Evolutionary conservation across 2,113 vertebrate genomes (phyloP), one percentile per base, ranked within the genome.

Genomic region (Seriola rivoliana): DNA sequence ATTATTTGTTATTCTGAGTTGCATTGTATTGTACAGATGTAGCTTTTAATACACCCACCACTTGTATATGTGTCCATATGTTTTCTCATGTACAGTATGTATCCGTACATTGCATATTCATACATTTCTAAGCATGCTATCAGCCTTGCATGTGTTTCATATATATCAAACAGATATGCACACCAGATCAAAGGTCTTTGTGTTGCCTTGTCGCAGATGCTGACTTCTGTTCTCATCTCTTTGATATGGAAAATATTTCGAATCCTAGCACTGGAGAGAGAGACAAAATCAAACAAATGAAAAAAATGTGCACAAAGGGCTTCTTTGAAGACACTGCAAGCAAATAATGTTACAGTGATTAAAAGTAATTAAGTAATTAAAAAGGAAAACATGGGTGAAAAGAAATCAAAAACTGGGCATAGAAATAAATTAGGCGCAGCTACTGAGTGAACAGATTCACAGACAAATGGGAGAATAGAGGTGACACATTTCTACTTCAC

Each of bases 201-300:
- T 75, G 14, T 23, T 40, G 46, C 17, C 25, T 66, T 63, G 17
- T 69, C 38, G 29, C 40, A 66, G 23, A 50, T 36, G 11, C 29
- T 0, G 11, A 68, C 34, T 48, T 48, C 67, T 67, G 23, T 68
- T 84, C 19, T 81, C 13, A 17, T 58, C 38, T 62, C 32, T 65
- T 80, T 90, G 76, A 81, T 67, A 42, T 54, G 23, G 8, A 65
- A 74, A 50, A 58, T 14, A 72, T 58, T 78, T 63, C 5, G 23
- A 34, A 78, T 63, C 12, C 55, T 5, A 42, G 40, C 10, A 25
- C 23, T 23, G 19, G 29, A 36, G 29, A 38, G 21, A 70, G 19
- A 16, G n/a, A 44, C 11, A 14, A 38, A 68, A 4, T 13, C 16
- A 46, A 21, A 64, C 21, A 77, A 46, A 14, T 48, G 16, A 23